A percentile compares a stretch with the other conserved stretches of the same genome.
Evolutionary conservation across 2,888 invertebrate genomes (phyloP).

Genomic region (Eulithis testata): DNA sequence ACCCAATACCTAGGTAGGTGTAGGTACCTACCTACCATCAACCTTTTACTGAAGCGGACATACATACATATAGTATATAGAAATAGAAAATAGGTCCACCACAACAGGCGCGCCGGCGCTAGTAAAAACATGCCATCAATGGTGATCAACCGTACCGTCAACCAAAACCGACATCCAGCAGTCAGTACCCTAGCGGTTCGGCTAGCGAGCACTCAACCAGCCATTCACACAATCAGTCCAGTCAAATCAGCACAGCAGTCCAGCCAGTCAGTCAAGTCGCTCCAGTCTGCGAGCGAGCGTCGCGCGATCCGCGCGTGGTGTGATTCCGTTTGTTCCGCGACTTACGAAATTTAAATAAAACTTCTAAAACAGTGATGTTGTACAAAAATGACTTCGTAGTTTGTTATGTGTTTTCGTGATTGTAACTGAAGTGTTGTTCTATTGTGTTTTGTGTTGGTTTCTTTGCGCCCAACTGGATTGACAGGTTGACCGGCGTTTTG

Average conservation of each 20-base stretch:
- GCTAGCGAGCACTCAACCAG: neutral
- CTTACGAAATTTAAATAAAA: slow-evolving; percentile 54
- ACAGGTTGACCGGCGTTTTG: slow-evolving; percentile 57
- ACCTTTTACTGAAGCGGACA: too few species aligned
- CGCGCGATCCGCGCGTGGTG: slow-evolving; percentile 46
- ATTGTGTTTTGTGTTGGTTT: slow-evolving; percentile 54
- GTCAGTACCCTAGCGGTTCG: too few species aligned
- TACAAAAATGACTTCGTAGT: slow-evolving; percentile 56
- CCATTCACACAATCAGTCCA: neutral
- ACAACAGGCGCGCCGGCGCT: neutral
- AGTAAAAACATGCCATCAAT: too few species aligned
- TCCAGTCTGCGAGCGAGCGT: slow-evolving; percentile 64
- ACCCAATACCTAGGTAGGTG: too few species aligned
- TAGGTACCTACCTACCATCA: too few species aligned
- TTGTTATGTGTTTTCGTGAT: slow-evolving; percentile 62
- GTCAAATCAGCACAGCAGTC: neutral
- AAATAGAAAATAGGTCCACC: too few species aligned
- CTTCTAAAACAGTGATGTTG: slow-evolving; percentile 58
- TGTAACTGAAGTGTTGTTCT: slow-evolving; percentile 35
- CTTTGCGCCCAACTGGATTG: slow-evolving; percentile 60
- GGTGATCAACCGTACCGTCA: too few species aligned
- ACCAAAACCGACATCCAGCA: too few species aligned
- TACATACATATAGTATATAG: too few species aligned
- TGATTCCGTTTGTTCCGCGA: slow-evolving; percentile 36
- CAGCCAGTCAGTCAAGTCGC: neutral